Base-by-base conservation (phyloP, 53 echinoderm and acorn worm genomes). In the Stichopus horrens region DNA sequence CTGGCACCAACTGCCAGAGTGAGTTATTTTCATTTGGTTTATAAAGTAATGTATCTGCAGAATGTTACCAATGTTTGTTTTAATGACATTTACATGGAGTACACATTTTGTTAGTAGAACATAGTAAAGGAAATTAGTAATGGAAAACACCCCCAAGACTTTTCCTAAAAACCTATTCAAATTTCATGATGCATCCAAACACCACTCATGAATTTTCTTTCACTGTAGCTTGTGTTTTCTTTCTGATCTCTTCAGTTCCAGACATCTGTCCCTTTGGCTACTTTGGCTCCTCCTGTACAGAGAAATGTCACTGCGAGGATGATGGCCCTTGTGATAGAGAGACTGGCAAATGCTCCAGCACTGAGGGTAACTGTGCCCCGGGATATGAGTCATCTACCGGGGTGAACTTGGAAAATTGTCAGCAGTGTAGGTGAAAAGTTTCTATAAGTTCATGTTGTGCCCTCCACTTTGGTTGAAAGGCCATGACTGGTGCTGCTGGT, bases 301-400 rank as follows among this genome's bases (percentile, higher is more conserved):
- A 85, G 7, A 85, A 79, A 59, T 94, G 94, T 54, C 84, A 94
- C 59, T 94, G 94, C 83, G 75, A 53, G 56, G 83, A 86, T 54
- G 75, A 83, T 13, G 59, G 74, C 52, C 68, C 58, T 4, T 92
- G 92, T 60, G 51, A 53, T 5, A 73, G 74, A 37, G 53, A 58
- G 8, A 83, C 89, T 8, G 92, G 92, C 8, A 58, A 77, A 55
- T 90, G 90, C 63, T 5, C 85, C 76, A 75, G 53, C 56, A 56
- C 53, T 3, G 86, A 86, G n/a, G 86, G 86, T 5, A 53, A 75
- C 5, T 90, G 90, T 84, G 90, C 76, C 37, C 90, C 90, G 53
- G 90, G 90, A 5, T 90, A 75, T 57, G 74, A 55, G 6, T 90
- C 90, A 68, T 76, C 90, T 9, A 84, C 90, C 0, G 90, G 90